Evolutionary conservation across 2,113 vertebrate genomes (phyloP).

Genomic region (Charadrius vociferus): DNA sequence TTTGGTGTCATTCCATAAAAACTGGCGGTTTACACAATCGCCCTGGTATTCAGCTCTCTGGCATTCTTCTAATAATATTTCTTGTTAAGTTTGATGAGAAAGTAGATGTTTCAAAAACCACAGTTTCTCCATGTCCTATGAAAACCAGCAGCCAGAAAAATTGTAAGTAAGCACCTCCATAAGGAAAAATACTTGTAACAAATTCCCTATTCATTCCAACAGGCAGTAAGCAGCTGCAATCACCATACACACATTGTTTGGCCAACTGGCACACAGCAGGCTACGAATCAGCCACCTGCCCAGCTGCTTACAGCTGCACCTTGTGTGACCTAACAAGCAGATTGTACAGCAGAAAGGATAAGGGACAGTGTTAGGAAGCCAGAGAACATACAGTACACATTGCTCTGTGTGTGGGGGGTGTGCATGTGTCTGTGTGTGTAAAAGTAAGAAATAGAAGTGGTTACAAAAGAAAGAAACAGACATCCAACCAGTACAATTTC

Average conservation of each 20-base stretch:
- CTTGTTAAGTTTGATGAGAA: background rate
- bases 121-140: background rate
- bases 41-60: background rate
- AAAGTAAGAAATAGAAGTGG: background rate
- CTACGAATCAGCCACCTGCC: background rate
- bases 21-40: rapidly evolving
- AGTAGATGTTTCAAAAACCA: background rate
- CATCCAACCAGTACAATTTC: background rate
- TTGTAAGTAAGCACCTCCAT: background rate
- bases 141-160: background rate
- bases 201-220: background rate
- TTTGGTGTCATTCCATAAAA: background rate
- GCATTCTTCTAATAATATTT: background rate
- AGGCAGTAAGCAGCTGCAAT: background rate
- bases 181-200: background rate
- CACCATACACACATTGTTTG: background rate
- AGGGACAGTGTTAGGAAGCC: background rate
- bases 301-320: background rate
- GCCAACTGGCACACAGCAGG: background rate
- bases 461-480: background rate
- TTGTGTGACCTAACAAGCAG: background rate
- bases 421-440: no score
- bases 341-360: background rate
- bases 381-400: background rate
- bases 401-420: no score